Base-by-base conservation (phyloP, 1,140 invertebrate genomes). In the Aethina tumida region DNA sequence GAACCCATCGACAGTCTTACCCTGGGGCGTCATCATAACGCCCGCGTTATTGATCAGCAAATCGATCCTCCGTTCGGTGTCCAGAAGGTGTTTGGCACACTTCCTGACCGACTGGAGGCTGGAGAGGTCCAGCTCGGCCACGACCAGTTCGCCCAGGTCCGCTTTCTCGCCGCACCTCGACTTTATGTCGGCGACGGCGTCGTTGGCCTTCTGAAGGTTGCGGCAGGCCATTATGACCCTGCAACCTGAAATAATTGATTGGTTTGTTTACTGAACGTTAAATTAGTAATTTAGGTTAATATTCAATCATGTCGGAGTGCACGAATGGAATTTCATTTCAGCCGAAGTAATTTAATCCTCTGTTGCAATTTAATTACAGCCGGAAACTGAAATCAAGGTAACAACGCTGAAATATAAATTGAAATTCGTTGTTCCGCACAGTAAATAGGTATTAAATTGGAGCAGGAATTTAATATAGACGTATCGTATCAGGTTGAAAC, bases 11-110 rank as follows among this genome's bases (percentile, higher is more conserved):
- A 72, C 72, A 0, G 79, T 81, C 39, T 70, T 70, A 24, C 52
- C 29, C 39, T 73, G 63, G 0, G 79, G 84, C 39, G 73, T 77
- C 63, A 74, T 69, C 75, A 82, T 85, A 0, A 87, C 69, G 2
- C 77, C 85, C 30, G 85, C 87, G 65, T 90, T 91, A 47, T 89
- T 87, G 9, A 90, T 74, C 2, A 92, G 63, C 22, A 86, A 62
- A 51, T 86, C 71, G 24, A 85, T 75, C 49, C 72, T 64, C 20
- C 68, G 35, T 56, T 80, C 74, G 0, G 62, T 70, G 4, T 70
- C 58, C 8, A 70, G 52, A 2, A 91, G 59, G 14, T 70, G 64
- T 28, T 73, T 58, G 7, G 77, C 81, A 55, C 83, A 90, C 45
- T 75, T 63, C 39, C 74, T 61, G 0, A 92, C 73, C 13, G 84